A percentile compares a stretch with the other conserved stretches of the same genome.
Evolutionary conservation across 2,888 invertebrate genomes (phyloP).

Genomic region (Eupeodes luniger): DNA sequence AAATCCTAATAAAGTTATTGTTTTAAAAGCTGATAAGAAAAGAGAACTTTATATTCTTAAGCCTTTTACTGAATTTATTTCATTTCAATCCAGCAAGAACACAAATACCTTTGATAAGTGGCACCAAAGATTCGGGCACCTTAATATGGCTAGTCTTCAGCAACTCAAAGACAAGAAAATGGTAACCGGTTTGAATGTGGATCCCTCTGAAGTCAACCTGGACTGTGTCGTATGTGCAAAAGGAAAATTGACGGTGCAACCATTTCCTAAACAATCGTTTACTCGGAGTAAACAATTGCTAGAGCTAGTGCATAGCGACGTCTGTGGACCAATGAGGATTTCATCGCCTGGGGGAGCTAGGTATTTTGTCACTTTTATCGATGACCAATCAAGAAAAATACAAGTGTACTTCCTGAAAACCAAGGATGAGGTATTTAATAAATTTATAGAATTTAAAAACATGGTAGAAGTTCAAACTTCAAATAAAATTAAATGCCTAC

Average conservation of each 20-base stretch:
- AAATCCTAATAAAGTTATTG: constrained; percentile 15
- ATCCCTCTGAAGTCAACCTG: neutral
- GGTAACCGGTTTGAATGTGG: constrained; percentile 18
- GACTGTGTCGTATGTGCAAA: constrained; percentile 27
- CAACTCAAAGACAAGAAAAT: constrained; percentile 15
- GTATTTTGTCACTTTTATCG: constrained; percentile 45
- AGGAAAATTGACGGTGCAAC: constrained; percentile 14
- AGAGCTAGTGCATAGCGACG: constrained; percentile 40
- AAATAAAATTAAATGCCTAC: constrained; percentile 34
- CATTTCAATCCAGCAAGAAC: constrained; percentile 16
- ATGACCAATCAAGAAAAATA: constrained; percentile 53
- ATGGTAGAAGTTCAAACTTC: neutral
- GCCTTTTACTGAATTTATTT: constrained; percentile 29
- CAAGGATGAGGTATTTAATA: constrained; percentile 13
- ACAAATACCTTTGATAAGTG: constrained; percentile 1
- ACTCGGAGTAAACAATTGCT: constrained; percentile 37
- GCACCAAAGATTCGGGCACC: constrained; percentile 29
- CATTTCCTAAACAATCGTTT: constrained; percentile 38
- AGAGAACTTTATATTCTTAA: constrained; percentile 8
- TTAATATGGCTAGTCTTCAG: constrained; percentile 26
- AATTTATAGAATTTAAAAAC: neutral
- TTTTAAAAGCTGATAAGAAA: constrained; percentile 36
- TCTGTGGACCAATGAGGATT: constrained; percentile 40
- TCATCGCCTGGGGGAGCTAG: constrained; percentile 26
- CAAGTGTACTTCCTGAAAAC: constrained; percentile 60